Conservation (phyloP, 2,113 vertebrate genomes). For the Petaurus breviceps region DNA sequence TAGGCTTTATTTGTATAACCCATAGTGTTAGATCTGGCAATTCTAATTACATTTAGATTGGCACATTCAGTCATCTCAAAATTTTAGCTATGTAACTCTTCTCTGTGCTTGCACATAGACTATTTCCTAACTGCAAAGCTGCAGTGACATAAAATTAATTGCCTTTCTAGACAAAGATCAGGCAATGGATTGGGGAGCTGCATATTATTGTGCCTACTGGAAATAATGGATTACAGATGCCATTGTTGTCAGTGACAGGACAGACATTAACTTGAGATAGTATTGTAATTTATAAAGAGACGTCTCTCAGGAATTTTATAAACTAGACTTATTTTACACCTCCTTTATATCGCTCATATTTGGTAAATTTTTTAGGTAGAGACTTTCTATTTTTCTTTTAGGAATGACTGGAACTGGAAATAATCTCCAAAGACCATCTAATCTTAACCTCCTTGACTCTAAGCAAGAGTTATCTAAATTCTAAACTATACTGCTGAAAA, state of each 20-base stretch:
- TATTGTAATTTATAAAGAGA: slow-evolving; percentile 16
- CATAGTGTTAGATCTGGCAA: background rate
- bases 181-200: background rate
- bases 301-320: background rate
- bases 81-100: background rate
- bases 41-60: background rate
- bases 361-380: background rate
- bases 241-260: slow-evolving; percentile 39
- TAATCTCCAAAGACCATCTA: background rate
- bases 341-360: background rate
- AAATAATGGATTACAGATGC: slow-evolving; percentile 56
- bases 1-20: background rate
- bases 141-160: background rate
- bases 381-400: background rate
- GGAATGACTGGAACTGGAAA: background rate
- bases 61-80: background rate
- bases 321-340: background rate
- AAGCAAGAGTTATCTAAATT: background rate
- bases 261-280: slow-evolving; percentile 47
- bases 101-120: background rate
- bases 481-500: background rate
- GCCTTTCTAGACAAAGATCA: slow-evolving; percentile 18
- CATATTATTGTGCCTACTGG: slow-evolving; percentile 19
- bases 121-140: background rate
- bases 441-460: background rate